Percentiles rank a stretch among this genome's conserved stretches.
Conservation (phyloP, 2,797 vertebrate genomes). For the Sebastiscus tertius region DNA sequence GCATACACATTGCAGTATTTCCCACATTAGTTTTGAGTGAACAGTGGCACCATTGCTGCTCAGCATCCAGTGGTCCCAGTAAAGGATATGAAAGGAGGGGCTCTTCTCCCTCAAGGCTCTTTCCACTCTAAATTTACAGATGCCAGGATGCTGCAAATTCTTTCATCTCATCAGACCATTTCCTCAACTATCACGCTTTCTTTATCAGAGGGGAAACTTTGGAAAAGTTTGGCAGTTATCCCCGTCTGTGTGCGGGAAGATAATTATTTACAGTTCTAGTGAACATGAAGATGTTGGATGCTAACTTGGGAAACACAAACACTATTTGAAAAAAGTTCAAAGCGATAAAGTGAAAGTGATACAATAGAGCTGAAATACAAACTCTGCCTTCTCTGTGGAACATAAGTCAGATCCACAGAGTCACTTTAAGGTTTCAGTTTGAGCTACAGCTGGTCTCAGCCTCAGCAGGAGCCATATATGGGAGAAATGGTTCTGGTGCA, state of each 20-base stretch:
- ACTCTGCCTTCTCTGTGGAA: background rate
- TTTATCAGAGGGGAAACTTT: background rate
- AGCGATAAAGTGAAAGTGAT: background rate
- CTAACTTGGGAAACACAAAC: background rate
- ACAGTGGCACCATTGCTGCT: conserved; percentile 25
- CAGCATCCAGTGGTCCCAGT: conserved; percentile 13
- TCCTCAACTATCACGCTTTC: conserved; percentile 44
- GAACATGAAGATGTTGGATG: background rate
- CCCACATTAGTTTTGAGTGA: background rate
- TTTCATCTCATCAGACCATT: conserved; percentile 63
- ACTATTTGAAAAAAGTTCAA: background rate
- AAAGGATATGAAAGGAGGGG: conserved; percentile 50
- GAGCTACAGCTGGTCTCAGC: conserved; percentile 19
- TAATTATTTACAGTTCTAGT: background rate
- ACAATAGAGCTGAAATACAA: background rate
- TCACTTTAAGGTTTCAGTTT: conserved; percentile 12
- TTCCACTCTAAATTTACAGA: conserved; percentile 24
- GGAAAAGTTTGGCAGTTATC: background rate
- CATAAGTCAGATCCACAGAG: background rate
- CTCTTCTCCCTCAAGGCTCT: conserved; percentile 16
- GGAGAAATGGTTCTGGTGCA: conserved; percentile 57
- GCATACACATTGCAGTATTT: background rate
- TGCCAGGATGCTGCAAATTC: conserved; percentile 55
- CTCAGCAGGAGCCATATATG: conserved; percentile 66
- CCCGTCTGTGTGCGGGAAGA: background rate